Base-by-base conservation (phyloP, 1,140 invertebrate genomes). In the Drosophila bocki region DNA sequence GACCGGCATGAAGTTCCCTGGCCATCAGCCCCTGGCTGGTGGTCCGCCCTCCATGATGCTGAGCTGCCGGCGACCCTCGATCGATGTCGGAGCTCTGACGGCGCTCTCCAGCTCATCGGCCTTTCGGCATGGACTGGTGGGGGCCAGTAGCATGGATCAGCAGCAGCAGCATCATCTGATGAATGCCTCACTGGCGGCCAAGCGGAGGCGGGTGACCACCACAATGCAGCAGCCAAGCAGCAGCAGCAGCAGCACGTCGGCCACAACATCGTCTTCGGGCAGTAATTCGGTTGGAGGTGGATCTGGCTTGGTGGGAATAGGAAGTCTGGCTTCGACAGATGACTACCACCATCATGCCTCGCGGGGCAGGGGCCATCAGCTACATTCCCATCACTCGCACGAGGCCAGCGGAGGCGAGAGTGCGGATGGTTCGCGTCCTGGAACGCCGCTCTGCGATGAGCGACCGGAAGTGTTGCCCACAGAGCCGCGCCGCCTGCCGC, bases 401-500 rank as follows among this genome's bases (percentile, higher is more conserved):
- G 92, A 93, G 70, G 88, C 91, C 48, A 92, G 91, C 48, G 92
- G 92, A 15, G 92, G 92, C 22, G 92, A 93, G 54, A 93, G 92
- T 77, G 92, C 92, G 19, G 92, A 93, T 41, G 95, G 95, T 47
- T 96, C 96, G 4, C 93, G 97, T 59, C 96, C 97, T 7, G 97
- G 96, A 11, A 97, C 97, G 7, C 97, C 97, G 11, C 93, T 97
- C 19, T 96, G 96, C 75, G 97, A 97, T 92, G 97, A 98, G 83
- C 93, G 96, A 41, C 96, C 96, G 1, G 96, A 97, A 82, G 96
- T 96, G 78, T 93, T 94, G 62, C 96, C 96, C 4, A 94, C 94
- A 44, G 96, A 97, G 80, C 96, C 96, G 13, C 94, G 96, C 33
- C 95, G 94, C 42, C 95, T 97, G 81, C 96, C 96, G 9, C 94